These are phyloP conservation scores for Phoenoteleia sp. DNA, from an alignment of 2,888 invertebrate genomes.

Conservation along the genomic window DNA sequence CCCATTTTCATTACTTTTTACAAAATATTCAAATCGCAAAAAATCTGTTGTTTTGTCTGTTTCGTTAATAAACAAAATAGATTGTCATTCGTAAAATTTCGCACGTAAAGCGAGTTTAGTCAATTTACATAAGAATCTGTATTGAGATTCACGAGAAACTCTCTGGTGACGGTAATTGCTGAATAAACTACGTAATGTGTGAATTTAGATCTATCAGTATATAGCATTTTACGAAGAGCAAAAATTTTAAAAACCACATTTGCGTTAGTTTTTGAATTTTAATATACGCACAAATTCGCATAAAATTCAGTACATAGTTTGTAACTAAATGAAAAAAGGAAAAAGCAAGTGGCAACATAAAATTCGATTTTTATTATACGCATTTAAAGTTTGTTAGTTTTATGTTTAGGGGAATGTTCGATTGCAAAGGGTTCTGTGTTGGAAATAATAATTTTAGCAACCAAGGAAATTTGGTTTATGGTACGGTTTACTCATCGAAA, in stretches of 20 bases:
- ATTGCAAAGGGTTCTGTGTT: not conserved
- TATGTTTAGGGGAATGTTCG: not conserved
- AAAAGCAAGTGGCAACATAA: not conserved
- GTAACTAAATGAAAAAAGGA: not conserved
- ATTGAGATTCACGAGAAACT: constrained; percentile 4
- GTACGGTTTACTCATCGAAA: not conserved
- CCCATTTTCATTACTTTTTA: no score
- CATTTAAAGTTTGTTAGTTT: constrained; percentile 17
- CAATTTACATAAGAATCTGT: constrained; percentile 29
- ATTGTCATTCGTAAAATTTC: not conserved
- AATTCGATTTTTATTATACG: constrained; percentile 8
- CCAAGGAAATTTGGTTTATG: constrained; percentile 8
- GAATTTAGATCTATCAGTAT: not conserved
- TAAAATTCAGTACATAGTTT: not conserved
- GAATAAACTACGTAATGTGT: not conserved
- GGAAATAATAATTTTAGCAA: constrained; percentile 1
- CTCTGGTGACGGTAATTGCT: not conserved
- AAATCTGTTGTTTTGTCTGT: no score
- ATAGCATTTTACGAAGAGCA: not conserved
- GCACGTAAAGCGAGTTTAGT: not conserved
- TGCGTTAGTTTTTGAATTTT: not conserved
- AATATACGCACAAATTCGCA: no score
- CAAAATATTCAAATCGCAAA: no score
- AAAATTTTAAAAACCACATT: not conserved
- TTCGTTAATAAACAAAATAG: no score